These are phyloP conservation scores for Stegodyphus mimosarum DNA, from an alignment of 1,140 invertebrate genomes.

Conservation along the genomic window DNA sequence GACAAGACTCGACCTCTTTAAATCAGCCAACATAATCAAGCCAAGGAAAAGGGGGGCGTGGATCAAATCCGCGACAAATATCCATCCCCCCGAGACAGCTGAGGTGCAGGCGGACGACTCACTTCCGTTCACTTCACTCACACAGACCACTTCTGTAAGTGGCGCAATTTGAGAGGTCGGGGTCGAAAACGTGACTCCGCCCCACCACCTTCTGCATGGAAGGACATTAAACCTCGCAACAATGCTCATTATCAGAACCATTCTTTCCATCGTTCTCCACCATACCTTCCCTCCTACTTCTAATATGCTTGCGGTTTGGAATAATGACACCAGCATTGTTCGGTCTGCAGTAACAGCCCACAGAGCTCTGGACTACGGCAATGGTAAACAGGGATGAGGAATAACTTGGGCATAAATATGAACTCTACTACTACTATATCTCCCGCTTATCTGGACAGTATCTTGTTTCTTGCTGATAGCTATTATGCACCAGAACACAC, in stretches of 20 bases:
- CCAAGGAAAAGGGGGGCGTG: no score
- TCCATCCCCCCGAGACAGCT: no score
- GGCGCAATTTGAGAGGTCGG: constrained; percentile 26
- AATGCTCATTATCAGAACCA: constrained; percentile 49
- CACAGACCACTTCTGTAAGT: constrained; percentile 12
- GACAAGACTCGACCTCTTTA: no score
- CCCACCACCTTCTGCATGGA: background rate
- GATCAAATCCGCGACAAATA: no score
- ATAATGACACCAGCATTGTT: background rate
- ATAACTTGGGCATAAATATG: no score
- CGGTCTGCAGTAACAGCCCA: background rate
- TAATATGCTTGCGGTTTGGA: background rate
- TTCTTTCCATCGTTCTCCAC: constrained; percentile 13
- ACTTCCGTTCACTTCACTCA: constrained; percentile 26
- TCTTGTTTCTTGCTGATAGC: no score
- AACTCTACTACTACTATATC: no score
- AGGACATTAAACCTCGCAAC: constrained; percentile 56
- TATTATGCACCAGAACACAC: no score
- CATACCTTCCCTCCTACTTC: background rate
- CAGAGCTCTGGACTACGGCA: no score
- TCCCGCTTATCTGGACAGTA: no score
- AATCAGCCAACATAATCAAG: no score
- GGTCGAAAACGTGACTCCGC: constrained; percentile 2
- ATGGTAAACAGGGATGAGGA: no score
- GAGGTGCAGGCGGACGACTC: background rate